Evolutionary conservation across 1,140 invertebrate species (phyloP).

Genomic region (Rhyacophila brunnea): DNA sequence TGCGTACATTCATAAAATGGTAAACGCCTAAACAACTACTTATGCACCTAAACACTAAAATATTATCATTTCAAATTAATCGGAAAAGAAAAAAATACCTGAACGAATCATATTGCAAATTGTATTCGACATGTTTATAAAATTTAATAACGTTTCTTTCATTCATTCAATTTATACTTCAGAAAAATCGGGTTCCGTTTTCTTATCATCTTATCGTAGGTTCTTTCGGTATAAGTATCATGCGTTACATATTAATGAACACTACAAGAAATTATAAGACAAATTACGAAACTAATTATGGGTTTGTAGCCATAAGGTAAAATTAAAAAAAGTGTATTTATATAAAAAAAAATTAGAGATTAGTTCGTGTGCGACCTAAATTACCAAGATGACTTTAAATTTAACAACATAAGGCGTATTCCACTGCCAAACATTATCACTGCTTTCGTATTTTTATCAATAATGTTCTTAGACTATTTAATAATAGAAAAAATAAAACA

Average conservation of each 20-base stretch:
- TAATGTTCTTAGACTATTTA: conserved; percentile 28
- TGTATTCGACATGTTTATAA: not conserved
- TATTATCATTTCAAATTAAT: not conserved
- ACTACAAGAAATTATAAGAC: no score
- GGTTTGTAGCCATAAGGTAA: not conserved
- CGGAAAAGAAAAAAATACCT: not conserved
- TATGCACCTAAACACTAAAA: not conserved
- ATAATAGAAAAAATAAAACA: conserved; percentile 36
- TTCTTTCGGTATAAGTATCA: no score
- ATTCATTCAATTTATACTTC: not conserved
- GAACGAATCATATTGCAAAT: not conserved
- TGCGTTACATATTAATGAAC: no score
- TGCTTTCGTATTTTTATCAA: conserved; percentile 15
- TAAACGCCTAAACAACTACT: not conserved
- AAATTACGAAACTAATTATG: not conserved
- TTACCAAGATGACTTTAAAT: conserved; percentile 11
- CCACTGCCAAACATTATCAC: conserved; percentile 4
- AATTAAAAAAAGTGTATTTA: conserved; percentile 3
- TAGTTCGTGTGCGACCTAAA: conserved; percentile 2
- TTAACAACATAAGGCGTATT: conserved; percentile 9
- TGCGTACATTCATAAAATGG: not conserved
- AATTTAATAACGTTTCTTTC: not conserved
- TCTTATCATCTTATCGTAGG: no score
- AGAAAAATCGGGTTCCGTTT: not conserved
- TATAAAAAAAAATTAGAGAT: conserved; percentile 3